These are phyloP conservation scores for Salvator merianae DNA, from an alignment of 2,113 vertebrate species.

Conservation along the genomic window DNA sequence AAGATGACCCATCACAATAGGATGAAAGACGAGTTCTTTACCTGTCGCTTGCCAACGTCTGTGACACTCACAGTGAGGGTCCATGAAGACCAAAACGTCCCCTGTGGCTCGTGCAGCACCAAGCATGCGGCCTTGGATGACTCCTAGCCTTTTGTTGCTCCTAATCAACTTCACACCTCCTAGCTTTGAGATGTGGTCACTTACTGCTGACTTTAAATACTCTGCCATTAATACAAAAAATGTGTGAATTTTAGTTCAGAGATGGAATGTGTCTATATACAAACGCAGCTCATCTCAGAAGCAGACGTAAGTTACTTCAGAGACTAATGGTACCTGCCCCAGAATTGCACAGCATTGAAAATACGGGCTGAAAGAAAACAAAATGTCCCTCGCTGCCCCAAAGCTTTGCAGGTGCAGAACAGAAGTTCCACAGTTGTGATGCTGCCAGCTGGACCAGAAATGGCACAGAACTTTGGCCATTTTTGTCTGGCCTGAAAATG, in stretches of 20 bases:
- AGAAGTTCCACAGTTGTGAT: too few species aligned
- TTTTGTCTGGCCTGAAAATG: too few species aligned
- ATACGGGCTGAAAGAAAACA: not conserved
- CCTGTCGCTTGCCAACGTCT: constrained; percentile 83
- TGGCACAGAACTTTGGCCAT: too few species aligned
- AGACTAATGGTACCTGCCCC: not conserved
- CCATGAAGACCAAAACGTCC: constrained; percentile 89
- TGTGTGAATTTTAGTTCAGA: constrained; percentile 24
- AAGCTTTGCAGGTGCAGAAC: too few species aligned
- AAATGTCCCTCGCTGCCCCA: too few species aligned
- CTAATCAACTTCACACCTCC: constrained; percentile 84
- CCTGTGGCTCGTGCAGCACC: constrained; percentile 84
- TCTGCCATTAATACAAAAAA: constrained; percentile 66
- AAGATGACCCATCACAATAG: not conserved
- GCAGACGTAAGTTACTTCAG: not conserved
- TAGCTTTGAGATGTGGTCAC: constrained; percentile 84
- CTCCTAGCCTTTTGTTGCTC: constrained; percentile 83
- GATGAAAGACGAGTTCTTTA: constrained; percentile 56
- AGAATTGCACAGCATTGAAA: not conserved
- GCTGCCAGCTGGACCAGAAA: too few species aligned
- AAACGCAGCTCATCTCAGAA: not conserved
- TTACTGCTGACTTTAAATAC: constrained; percentile 82
- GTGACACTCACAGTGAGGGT: constrained; percentile 88
- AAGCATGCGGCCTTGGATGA: constrained; percentile 80
- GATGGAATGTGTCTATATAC: not conserved